These are phyloP conservation scores for Drosophila conformis DNA, from an alignment of 2,888 invertebrate species.

Conservation along the genomic window DNA sequence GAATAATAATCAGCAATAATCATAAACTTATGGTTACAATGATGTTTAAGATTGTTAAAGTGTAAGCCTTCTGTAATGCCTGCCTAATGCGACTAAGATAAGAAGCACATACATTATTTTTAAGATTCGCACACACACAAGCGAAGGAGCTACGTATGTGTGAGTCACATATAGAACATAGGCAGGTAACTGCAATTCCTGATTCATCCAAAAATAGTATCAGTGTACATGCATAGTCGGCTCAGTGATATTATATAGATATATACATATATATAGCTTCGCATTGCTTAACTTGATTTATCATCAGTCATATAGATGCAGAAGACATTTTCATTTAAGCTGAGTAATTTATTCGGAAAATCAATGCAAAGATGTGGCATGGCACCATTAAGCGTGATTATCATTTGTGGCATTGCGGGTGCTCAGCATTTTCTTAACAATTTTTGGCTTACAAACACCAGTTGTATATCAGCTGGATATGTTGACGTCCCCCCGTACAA, in stretches of 20 bases:
- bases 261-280: not conserved
- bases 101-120: not conserved
- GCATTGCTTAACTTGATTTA: not conserved
- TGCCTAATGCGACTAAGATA: not conserved
- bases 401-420: not conserved
- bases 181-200: slow-evolving; percentile 60
- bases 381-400: not conserved
- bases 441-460: not conserved
- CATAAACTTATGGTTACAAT: not conserved
- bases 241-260: not conserved
- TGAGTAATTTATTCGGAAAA: not conserved
- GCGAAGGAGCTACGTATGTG: not conserved
- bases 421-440: not conserved
- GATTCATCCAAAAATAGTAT: not conserved
- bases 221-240: no score
- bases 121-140: not conserved
- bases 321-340: not conserved
- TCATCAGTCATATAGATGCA: not conserved
- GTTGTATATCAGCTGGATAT: not conserved
- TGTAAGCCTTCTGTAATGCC: not conserved
- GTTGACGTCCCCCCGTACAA: not conserved
- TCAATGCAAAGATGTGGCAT: not conserved
- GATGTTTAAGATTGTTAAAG: not conserved
- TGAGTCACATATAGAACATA: slow-evolving; percentile 5
- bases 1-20: not conserved